phyloP scores from a whole-genome alignment of 2,113 vertebrate species.

The Bos indicus region DNA sequence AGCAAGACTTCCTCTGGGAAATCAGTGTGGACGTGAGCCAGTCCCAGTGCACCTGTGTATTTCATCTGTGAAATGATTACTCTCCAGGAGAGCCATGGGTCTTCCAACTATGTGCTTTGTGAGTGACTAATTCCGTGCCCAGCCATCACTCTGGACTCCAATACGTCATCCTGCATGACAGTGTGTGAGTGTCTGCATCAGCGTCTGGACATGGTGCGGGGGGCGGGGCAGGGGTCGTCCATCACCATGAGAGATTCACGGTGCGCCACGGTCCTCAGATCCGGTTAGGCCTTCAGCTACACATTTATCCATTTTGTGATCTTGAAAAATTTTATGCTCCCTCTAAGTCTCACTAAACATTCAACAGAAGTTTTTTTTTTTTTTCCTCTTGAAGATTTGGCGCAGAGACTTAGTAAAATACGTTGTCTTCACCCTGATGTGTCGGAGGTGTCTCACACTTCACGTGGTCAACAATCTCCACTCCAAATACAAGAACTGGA shows the following conservation, averaged over 20 bases:
- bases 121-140: neutral
- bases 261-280: rapidly evolving
- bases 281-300: neutral
- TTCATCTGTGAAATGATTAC: neutral
- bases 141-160: neutral
- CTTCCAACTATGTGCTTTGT: neutral
- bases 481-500: neutral
- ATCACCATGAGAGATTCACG: rapidly evolving
- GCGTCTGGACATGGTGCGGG: rapidly evolving
- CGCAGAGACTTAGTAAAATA: neutral
- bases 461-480: neutral
- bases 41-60: neutral
- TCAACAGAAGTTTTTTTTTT: neutral
- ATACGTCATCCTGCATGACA: rapidly evolving
- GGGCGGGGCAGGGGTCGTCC: rapidly evolving
- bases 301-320: neutral
- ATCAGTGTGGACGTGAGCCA: too few species aligned
- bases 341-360: neutral
- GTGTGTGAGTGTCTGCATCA: too few species aligned
- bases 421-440: neutral
- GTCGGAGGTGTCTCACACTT: neutral
- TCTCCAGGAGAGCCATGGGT: neutral
- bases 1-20: neutral
- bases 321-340: neutral
- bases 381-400: neutral